These are phyloP conservation scores for Steatornis caripensis DNA, from an alignment of 2,113 vertebrate species.

Conservation along the genomic window DNA sequence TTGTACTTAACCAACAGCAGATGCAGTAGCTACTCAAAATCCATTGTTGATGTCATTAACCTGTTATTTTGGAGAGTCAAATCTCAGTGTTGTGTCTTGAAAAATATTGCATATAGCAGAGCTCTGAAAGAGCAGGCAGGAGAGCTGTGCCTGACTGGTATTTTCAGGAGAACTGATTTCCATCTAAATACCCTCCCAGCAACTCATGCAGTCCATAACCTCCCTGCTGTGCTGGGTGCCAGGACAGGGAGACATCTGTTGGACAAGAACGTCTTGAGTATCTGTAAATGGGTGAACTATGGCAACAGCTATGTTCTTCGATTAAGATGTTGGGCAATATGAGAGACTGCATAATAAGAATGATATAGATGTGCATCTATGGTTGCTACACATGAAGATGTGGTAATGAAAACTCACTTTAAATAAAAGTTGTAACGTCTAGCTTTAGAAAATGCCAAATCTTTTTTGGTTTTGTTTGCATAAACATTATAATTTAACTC, in stretches of 20 bases:
- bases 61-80: not conserved
- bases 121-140: not conserved
- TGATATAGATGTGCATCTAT: not conserved
- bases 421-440: not conserved
- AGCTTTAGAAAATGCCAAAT: not conserved
- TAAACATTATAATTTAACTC: not conserved
- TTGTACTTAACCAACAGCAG: not conserved
- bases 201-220: not conserved
- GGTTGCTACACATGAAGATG: not conserved
- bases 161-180: not conserved
- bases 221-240: not conserved
- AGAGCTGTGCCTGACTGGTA: not conserved
- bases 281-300: not conserved
- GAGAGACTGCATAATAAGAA: not conserved
- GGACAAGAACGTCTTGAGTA: not conserved
- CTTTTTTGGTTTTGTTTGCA: not conserved
- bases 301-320: not conserved
- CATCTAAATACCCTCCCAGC: not conserved
- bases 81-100: not conserved
- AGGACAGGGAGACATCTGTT: not conserved
- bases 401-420: not conserved
- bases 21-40: not conserved
- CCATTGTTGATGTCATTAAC: not conserved
- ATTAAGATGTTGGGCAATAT: not conserved
- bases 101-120: not conserved